Evolutionary conservation across 2,888 invertebrate species (phyloP).

Genomic region (Phoenoteleia sp.): DNA sequence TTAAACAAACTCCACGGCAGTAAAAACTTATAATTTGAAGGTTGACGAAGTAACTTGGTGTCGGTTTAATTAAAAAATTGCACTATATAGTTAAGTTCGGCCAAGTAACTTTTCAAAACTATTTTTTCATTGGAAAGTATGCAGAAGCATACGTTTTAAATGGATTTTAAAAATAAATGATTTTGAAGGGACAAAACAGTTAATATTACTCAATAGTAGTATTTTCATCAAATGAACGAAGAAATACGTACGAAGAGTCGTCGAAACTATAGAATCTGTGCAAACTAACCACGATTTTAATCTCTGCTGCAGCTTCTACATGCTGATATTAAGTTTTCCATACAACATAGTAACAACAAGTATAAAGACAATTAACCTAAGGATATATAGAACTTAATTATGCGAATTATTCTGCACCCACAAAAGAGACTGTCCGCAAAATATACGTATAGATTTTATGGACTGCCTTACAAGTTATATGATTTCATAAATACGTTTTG

Average conservation of each 20-base stretch:
- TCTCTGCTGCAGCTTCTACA: not conserved
- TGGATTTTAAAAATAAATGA: not conserved
- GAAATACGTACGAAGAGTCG: not conserved
- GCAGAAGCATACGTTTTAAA: not conserved
- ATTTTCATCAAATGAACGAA: not conserved
- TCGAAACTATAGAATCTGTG: not conserved
- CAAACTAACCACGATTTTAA: constrained; percentile 3
- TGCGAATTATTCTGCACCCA: not conserved
- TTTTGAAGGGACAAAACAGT: not conserved
- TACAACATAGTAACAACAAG: not conserved
- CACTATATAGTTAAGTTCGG: too few relatives aligned
- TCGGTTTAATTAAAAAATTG: constrained; percentile 16
- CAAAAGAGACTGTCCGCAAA: not conserved
- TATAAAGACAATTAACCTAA: constrained; percentile 5
- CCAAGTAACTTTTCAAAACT: constrained; percentile 16
- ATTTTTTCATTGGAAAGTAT: constrained; percentile 30
- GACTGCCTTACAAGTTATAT: too few relatives aligned
- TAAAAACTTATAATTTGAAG: constrained; percentile 9
- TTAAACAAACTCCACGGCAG: constrained; percentile 11
- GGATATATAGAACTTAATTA: not conserved
- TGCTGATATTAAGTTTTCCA: not conserved
- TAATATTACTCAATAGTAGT: too few relatives aligned
- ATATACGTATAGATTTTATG: too few relatives aligned
- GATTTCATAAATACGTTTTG: too few relatives aligned
- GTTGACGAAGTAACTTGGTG: constrained; percentile 30